Evolutionary conservation across 2,888 invertebrate genomes (phyloP), one percentile per base, ranked within the genome.

Genomic region (Mystacides longicornis): DNA sequence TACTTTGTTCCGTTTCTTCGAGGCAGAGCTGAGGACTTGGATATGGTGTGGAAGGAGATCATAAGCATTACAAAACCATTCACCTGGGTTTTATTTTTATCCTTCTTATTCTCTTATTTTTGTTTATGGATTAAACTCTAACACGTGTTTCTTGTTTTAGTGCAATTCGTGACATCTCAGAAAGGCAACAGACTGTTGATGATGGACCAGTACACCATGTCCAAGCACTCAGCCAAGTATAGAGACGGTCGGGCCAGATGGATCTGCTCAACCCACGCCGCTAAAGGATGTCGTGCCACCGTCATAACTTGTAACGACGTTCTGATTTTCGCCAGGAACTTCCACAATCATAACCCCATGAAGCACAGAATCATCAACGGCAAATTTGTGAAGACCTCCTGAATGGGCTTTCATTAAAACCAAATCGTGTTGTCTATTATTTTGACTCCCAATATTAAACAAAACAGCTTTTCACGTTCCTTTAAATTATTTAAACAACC

Each of bases 301-400:
- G 55, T 51, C 3, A 11, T 33, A 33, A 54, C 54, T 3, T 9
- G 14, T 7, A n/a, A 54, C 14, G 31, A 55, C 16, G 16, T 9
- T 22, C 18, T 60, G n/a, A 16, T 51, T 2, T 43, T 45, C n/a
- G 23, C 31, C 2, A 51, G 21, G 18, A 43, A 54, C 37, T 16
- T 22, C 3, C 60, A 60, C 49, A 60, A 51, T 22, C 60, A 60
- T 16, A 22, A 18, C 3, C 42, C 60, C 2, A 52, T 47, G 3
- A 58, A 43, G 23, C 51, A 48, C 23, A 3, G 18, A 3, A 48
- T 23, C 3, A 21, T 48, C 22, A 48, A 48, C 16, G 48, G 48
- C 7, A 48, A 23, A 23, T 48, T 23, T 48, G 16, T 48, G 14
- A 48, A 23, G 16, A 22, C 16, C 20, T 46, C 4, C 7, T 7